Conservation (phyloP, 2,113 vertebrate species). For the Oryzias javanicus region DNA sequence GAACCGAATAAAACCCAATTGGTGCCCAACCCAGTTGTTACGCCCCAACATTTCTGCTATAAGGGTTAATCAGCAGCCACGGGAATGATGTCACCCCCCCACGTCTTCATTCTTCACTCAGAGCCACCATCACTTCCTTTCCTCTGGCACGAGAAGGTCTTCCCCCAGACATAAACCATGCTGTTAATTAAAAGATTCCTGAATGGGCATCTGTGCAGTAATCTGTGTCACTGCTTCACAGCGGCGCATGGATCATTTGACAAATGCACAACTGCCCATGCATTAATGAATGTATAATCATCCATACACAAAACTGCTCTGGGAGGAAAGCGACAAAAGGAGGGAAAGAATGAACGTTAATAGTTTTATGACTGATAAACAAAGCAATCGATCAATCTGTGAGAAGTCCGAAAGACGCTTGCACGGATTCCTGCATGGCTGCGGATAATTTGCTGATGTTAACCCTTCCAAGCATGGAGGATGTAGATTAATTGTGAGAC, state of each 20-base stretch:
- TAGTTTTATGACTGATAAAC: conserved; percentile 79
- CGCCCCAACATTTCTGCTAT: conserved; percentile 58
- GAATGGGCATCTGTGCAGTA: conserved; percentile 72
- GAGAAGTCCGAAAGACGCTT: conserved; percentile 56
- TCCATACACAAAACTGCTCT: conserved; percentile 66
- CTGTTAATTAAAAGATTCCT: conserved; percentile 77
- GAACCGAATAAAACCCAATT: too few relatives aligned
- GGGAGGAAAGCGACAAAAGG: conserved; percentile 24
- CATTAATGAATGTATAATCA: conserved; percentile 80
- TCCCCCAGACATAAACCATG: conserved; percentile 61
- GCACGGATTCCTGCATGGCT: conserved; percentile 60
- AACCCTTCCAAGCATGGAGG: conserved; percentile 71
- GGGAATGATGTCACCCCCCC: conserved; percentile 50
- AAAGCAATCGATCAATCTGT: conserved; percentile 78
- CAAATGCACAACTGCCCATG: conserved; percentile 74
- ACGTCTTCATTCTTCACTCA: conserved; percentile 45
- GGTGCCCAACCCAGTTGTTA: conserved; percentile 18
- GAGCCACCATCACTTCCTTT: conserved; percentile 7
- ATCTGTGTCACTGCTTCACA: conserved; percentile 56
- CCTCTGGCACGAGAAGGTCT: conserved; percentile 46
- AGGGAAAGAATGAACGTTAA: conserved; percentile 74
- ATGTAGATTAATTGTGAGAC: conserved; percentile 74
- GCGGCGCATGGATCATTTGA: conserved; percentile 71
- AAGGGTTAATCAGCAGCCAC: conserved; percentile 53
- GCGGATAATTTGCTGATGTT: conserved; percentile 72